Base-by-base conservation (phyloP, 2,888 invertebrate species). In the Calameuta pallipes region DNA sequence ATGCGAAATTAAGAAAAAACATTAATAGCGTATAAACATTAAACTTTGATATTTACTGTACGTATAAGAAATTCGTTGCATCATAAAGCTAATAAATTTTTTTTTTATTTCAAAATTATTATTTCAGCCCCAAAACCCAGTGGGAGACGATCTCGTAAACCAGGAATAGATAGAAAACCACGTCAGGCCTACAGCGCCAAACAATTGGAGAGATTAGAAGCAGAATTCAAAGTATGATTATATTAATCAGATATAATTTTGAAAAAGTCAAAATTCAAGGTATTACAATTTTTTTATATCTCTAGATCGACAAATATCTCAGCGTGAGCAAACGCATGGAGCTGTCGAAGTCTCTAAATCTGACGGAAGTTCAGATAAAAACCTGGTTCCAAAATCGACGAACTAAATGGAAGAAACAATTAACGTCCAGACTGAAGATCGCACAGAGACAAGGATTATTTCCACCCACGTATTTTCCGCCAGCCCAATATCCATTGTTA, bases 401-500 rank as follows among this genome's bases (percentile, higher is more conserved):
- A 81, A 99, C 98, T 0, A 98, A 99, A 90, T 98, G 98, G 98
- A 98, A 99, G 92, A 99, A 99, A 87, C 98, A 99, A 89, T 92
- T 99, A 87, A 98, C 98, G 0, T 96, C 97, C 0, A 93, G 97
- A 4, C 92, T 98, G 82, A 97, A 98, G 91, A 96, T 98, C 91
- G 97, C 97, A 0, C 98, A 97, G 88, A 92, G 97, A 2, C 97
- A 97, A 88, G 97, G 96, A 0, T 89, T 97, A 37, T 96, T 96
- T 86, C 94, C 95, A 0, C 94, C 95, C 0, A 94, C 95, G 81
- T 95, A 95, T 86, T 94, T 96, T 82, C 94, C 94, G 31, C 94
- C 94, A 13, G 88, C 93, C 1, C 93, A 94, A 79, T 95, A 95
- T 89, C 94, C 95, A 1, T 90, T 92, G 15, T 91, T 95, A 69